These are phyloP conservation scores for Pteromalus puparum DNA, from an alignment of 1,140 invertebrate species.

Conservation along the genomic window DNA sequence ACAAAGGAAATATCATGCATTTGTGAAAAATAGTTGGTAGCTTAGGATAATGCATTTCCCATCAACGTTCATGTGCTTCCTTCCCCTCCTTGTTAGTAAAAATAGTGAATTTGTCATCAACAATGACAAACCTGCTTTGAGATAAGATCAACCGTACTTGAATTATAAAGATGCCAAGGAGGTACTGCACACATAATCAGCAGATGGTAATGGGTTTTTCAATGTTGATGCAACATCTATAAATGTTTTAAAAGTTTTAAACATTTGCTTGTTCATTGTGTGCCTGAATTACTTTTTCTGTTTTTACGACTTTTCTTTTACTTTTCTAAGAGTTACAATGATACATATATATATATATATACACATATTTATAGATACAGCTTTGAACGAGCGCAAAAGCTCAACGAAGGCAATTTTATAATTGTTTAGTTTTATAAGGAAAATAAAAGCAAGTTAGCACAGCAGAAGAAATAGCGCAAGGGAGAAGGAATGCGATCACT, in stretches of 20 bases:
- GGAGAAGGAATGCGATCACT: background rate
- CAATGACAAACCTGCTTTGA: conserved; percentile 19
- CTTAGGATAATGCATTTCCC: background rate
- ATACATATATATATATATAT: background rate
- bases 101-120: conserved; percentile 17
- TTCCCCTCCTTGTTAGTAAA: background rate
- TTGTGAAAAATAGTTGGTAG: conserved; percentile 20
- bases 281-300: conserved; percentile 45
- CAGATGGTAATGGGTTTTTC: conserved; percentile 13
- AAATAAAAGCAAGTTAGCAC: background rate
- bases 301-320: conserved; percentile 10
- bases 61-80: background rate
- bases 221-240: conserved; percentile 17
- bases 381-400: background rate
- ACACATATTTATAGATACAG: background rate
- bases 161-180: background rate
- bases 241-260: conserved; percentile 23
- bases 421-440: background rate
- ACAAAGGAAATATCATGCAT: conserved; percentile 14
- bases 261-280: conserved; percentile 46
- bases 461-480: conserved; percentile 44
- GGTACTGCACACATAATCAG: background rate
- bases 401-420: background rate
- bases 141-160: background rate
- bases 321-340: conserved; percentile 38